Evolutionary conservation across 1,140 invertebrate species (phyloP).

Genomic region (Zaprionus capensis): DNA sequence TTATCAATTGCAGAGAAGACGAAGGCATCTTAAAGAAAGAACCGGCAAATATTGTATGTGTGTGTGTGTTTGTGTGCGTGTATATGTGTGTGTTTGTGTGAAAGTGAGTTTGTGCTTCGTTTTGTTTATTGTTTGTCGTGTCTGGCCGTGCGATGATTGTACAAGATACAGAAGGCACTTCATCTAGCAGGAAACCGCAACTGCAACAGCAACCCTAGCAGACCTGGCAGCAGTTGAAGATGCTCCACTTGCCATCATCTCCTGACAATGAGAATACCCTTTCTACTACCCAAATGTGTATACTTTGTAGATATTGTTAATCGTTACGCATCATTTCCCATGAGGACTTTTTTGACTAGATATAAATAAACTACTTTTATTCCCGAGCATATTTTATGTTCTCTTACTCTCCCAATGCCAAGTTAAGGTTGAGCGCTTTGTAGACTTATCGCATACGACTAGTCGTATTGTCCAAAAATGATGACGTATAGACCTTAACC

Average conservation of each 20-base stretch:
- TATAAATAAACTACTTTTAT: slow-evolving; percentile 25
- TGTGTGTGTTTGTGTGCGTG: not conserved
- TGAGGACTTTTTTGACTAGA: slow-evolving; percentile 47
- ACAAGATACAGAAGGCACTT: slow-evolving; percentile 53
- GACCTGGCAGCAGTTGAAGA: slow-evolving; percentile 15
- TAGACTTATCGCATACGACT: slow-evolving; percentile 32
- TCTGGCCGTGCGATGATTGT: slow-evolving; percentile 49
- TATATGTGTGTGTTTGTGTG: slow-evolving; percentile 20
- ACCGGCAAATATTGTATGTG: slow-evolving; percentile 46
- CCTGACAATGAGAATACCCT: slow-evolving; percentile 38
- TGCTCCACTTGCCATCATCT: slow-evolving; percentile 55
- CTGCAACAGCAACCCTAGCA: slow-evolving; percentile 21
- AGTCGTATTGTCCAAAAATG: slow-evolving; percentile 58
- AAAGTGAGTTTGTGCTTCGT: slow-evolving; percentile 32
- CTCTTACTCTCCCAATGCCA: slow-evolving; percentile 34
- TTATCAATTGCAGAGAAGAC: slow-evolving; percentile 72
- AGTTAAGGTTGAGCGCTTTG: slow-evolving; percentile 43
- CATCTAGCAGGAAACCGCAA: slow-evolving; percentile 30
- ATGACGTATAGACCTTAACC: slow-evolving; percentile 65
- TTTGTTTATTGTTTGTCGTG: slow-evolving; percentile 48
- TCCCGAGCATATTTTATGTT: slow-evolving; percentile 49
- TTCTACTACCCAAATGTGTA: slow-evolving; percentile 4
- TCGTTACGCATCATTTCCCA: not conserved
- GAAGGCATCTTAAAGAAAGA: slow-evolving; percentile 45
- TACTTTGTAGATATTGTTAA: not conserved